Evolutionary conservation across 2,113 vertebrate species (phyloP).

Genomic region (Dendropsophus ebraccatus): DNA sequence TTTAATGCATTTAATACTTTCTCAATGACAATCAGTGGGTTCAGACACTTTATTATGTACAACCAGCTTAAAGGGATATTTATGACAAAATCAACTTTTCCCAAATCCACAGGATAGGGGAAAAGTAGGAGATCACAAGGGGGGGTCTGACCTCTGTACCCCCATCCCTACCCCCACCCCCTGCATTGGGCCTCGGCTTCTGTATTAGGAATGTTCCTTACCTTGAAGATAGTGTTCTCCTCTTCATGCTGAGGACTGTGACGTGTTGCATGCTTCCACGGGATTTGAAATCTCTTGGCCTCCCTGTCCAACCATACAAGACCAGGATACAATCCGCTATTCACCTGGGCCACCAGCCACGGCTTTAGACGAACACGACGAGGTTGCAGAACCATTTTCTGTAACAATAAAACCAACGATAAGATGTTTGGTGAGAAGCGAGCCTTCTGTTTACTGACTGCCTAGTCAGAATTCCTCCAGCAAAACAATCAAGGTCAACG

Average conservation of each 20-base stretch:
- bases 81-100: too few relatives aligned
- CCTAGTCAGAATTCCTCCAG: not conserved
- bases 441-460: not conserved
- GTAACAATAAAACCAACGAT: not conserved
- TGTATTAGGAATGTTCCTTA: conserved; percentile 61
- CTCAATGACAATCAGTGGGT: too few relatives aligned
- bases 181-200: not conserved
- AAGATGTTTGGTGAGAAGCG: not conserved
- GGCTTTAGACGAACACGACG: conserved; percentile 95
- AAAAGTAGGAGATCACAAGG: too few relatives aligned
- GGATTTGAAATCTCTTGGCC: conserved; percentile 91
- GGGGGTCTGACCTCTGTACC: too few relatives aligned
- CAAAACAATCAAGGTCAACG: conserved; percentile 2
- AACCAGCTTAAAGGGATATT: too few relatives aligned
- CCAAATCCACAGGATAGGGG: too few relatives aligned
- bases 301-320: conserved; percentile 92
- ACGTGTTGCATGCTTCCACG: conserved; percentile 95
- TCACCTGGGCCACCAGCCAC: conserved; percentile 95
- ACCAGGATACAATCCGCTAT: conserved; percentile 88
- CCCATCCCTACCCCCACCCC: too few relatives aligned
- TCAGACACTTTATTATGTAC: too few relatives aligned
- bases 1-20: too few relatives aligned
- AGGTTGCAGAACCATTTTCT: conserved; percentile 88
- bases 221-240: conserved; percentile 98
- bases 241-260: conserved; percentile 97